A percentile compares a stretch with the other conserved stretches of the same genome.
These are phyloP conservation scores for Dasypus novemcinctus DNA, from an alignment of 2,113 vertebrate species.

Conservation along the genomic window DNA sequence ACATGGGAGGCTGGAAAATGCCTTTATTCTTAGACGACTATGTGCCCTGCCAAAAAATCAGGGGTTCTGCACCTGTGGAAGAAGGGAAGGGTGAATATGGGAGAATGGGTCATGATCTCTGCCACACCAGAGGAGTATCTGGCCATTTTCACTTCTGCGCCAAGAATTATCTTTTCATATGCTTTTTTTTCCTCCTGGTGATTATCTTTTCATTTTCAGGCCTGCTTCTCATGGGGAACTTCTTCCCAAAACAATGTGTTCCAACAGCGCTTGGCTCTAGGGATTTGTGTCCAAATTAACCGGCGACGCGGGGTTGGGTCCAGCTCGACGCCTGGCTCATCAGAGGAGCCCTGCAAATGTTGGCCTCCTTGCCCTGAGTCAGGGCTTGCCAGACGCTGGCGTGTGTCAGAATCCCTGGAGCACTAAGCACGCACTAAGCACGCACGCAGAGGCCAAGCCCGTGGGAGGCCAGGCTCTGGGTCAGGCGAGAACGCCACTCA, in stretches of 20 bases:
- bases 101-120: neutral
- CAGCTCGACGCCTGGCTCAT: neutral
- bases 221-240: neutral
- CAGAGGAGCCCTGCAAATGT: neutral
- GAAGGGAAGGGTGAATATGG: neutral
- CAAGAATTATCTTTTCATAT: neutral
- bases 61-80: neutral
- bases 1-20: neutral
- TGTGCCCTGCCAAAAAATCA: neutral
- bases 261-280: neutral
- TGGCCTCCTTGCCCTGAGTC: neutral
- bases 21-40: neutral
- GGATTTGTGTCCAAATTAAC: neutral
- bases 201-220: neutral
- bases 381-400: neutral
- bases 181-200: neutral
- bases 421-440: neutral
- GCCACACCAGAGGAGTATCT: no score
- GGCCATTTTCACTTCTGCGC: neutral
- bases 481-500: accelerated
- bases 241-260: neutral
- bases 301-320: neutral
- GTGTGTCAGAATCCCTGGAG: neutral
- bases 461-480: neutral
- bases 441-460: neutral